Evolutionary conservation across 2,888 invertebrate genomes (phyloP).

Genomic region (Apotomis capreana): DNA sequence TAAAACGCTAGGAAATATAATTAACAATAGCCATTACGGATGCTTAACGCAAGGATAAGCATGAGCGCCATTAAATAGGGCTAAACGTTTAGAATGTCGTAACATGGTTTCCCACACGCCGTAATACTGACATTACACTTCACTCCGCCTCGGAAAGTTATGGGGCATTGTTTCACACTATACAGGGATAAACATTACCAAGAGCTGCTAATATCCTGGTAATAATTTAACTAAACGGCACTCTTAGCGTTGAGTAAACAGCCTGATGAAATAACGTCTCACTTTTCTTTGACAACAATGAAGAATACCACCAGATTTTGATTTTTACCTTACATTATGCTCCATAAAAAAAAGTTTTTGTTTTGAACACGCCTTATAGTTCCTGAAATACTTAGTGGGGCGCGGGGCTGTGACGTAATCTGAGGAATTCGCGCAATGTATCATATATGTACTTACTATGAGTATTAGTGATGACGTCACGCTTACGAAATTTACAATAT

Average conservation of each 20-base stretch:
- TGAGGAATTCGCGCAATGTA: too few relatives aligned
- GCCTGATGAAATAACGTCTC: conserved; percentile 6
- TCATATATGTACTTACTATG: too few relatives aligned
- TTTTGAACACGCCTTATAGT: too few relatives aligned
- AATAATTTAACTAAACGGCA: conserved; percentile 39
- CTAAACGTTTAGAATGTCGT: conserved; percentile 51
- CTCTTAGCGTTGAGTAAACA: conserved; percentile 32
- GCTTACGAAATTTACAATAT: too few relatives aligned
- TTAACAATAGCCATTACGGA: conserved; percentile 18
- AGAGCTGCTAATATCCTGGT: conserved; percentile 48
- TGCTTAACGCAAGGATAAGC: conserved; percentile 22
- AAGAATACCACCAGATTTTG: neutral
- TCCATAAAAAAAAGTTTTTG: too few relatives aligned
- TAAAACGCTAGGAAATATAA: conserved; percentile 1
- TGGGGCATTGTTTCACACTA: conserved; percentile 53
- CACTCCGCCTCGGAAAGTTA: conserved; percentile 53
- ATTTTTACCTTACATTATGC: too few relatives aligned
- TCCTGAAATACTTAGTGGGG: too few relatives aligned
- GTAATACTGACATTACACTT: conserved; percentile 57
- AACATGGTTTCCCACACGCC: conserved; percentile 43
- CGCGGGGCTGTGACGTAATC: too few relatives aligned
- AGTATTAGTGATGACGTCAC: too few relatives aligned
- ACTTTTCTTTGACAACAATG: conserved; percentile 17
- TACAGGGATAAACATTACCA: conserved; percentile 50
- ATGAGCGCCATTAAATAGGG: conserved; percentile 42